Evolutionary conservation across 2,888 invertebrate genomes (phyloP).

Genomic region (Cryptus viduatorius): DNA sequence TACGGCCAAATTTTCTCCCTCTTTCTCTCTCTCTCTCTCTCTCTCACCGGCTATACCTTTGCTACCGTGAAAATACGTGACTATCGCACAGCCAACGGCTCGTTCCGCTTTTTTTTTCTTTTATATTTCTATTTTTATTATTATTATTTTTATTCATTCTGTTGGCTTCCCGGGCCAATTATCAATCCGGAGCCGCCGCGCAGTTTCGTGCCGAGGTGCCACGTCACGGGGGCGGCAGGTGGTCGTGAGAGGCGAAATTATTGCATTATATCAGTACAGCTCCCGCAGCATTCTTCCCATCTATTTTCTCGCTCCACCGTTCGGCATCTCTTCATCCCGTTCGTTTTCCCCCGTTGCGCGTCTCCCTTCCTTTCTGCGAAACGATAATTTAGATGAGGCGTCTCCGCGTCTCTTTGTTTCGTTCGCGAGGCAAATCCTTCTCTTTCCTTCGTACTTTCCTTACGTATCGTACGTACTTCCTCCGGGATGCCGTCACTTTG

Average conservation of each 20-base stretch:
- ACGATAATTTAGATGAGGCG: conserved; percentile 56
- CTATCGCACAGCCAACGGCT: conserved; percentile 9
- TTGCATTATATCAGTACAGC: conserved; percentile 56
- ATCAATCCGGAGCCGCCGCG: conserved; percentile 50
- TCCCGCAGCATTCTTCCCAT: conserved; percentile 49
- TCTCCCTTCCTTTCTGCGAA: conserved; percentile 18
- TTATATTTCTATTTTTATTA: neutral
- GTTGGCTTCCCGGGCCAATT: conserved; percentile 51
- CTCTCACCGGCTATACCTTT: neutral
- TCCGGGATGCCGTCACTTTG: neutral
- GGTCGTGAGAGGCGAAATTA: conserved; percentile 61
- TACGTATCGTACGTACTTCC: conserved; percentile 65
- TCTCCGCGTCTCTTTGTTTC: conserved; percentile 57
- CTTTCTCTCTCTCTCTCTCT: neutral
- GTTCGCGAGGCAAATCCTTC: conserved; percentile 29
- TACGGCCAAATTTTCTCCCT: conserved; percentile 31
- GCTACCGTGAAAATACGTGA: conserved; percentile 47
- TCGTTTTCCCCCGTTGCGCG: conserved; percentile 59
- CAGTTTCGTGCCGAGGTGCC: conserved; percentile 37
- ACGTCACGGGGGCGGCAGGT: conserved; percentile 57
- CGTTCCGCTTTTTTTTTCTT: neutral
- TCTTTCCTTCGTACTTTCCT: conserved; percentile 13
- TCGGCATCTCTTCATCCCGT: conserved; percentile 43
- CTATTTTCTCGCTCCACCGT: conserved; percentile 20
- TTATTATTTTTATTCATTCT: conserved; percentile 4